Evolutionary conservation across 2,797 vertebrate species (phyloP), one percentile per base, ranked within the genome.

Genomic region (Oophaga sylvatica): DNA sequence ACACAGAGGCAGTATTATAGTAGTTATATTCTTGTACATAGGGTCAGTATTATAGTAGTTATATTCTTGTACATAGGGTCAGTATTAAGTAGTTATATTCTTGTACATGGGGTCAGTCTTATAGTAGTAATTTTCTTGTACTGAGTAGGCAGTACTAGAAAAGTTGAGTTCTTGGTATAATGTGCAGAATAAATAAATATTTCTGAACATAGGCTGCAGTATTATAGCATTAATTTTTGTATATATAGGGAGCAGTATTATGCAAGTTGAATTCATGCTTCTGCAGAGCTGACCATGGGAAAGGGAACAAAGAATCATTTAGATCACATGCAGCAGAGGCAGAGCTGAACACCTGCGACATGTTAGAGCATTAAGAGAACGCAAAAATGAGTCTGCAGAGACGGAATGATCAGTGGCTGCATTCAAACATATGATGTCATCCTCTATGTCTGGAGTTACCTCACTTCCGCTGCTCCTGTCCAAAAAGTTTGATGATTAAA

Each of bases 361-460:
- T 60, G 17, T 60, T 35, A 41, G 1, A 53, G 48, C 48, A n/a
- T 26, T 76, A n/a, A 22, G 10, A 45, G 41, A 41, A 22, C 9
- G 0, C 45, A 76, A 56, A 22, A 20, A 80, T 80, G 57, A 63
- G 57, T 80, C 26, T 63, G 78, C 56, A 20, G 57, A 41, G 79
- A 57, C 70, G 70, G 22, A 63, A 45, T 45, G 57, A 26, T 84
- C 57, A 19, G 9, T 67, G 13, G 59, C 22, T 22, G 53, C 4
- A 31, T 81, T 68, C 70, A 81, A 76, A 77, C 70, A 77, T 22
- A 77, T 85, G 70, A 88, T 35, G 53, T 86, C 48, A 78, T 31
- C 3, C 17, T 67, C 65, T 73, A 71, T 88, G 63, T 71, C 77
- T 70, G 70, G 31, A 56, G 31, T 59, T 76, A 89, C 79, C 87